Evolutionary conservation across 2,113 vertebrate species (phyloP).

Genomic region (Gymnobelideus leadbeateri): DNA sequence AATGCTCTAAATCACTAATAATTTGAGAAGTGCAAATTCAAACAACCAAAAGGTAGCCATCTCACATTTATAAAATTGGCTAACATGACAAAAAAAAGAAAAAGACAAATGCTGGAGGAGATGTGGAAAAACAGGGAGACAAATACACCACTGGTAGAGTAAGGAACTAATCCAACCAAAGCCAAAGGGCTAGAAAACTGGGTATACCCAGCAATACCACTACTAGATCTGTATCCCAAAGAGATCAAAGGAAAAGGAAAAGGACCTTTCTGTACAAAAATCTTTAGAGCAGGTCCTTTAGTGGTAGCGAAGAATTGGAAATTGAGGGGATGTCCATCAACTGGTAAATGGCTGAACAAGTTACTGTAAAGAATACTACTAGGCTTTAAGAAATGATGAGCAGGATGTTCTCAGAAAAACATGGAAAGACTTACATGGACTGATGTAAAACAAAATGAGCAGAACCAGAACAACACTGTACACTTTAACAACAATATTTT

Average conservation of each 20-base stretch:
- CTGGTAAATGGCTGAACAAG: no score
- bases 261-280: neutral
- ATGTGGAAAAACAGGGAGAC: neutral
- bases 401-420: no score
- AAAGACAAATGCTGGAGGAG: neutral
- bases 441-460: no score
- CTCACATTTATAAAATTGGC: neutral
- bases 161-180: neutral
- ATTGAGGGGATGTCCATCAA: no score
- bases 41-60: neutral
- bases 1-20: neutral
- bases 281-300: neutral
- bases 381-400: no score
- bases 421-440: no score
- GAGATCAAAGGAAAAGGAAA: neutral
- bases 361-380: no score
- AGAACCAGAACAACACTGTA: no score
- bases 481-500: no score
- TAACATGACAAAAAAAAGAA: neutral
- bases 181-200: neutral
- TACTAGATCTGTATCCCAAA: neutral
- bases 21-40: neutral
- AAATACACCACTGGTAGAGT: neutral
- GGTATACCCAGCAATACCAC: neutral
- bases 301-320: neutral